A percentile compares a stretch with the other conserved stretches of the same genome.
Evolutionary conservation across 2,888 invertebrate species (phyloP).

Genomic region (Eupithecia centaureata): DNA sequence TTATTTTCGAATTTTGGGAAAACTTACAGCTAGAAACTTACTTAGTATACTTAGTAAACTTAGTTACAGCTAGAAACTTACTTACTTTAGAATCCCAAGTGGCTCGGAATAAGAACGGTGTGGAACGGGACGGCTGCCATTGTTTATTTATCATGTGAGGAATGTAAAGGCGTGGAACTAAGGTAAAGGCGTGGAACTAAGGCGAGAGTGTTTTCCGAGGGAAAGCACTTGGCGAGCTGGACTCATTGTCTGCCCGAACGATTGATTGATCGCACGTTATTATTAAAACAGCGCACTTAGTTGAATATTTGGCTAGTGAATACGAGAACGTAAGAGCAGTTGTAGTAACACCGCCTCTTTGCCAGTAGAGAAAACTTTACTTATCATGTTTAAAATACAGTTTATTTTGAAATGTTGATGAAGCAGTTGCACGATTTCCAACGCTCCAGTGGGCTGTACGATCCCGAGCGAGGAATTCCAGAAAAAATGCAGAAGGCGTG

Average conservation of each 20-base stretch:
- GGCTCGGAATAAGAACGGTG: slow-evolving; percentile 34
- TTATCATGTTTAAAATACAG: not conserved
- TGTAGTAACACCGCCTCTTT: slow-evolving; percentile 26
- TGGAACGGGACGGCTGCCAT: slow-evolving; percentile 41
- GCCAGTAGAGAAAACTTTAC: not conserved
- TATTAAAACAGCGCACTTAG: slow-evolving; percentile 51
- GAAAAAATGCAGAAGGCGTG: slow-evolving; percentile 27
- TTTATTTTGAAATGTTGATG: slow-evolving; percentile 13
- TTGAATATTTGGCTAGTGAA: slow-evolving; percentile 53
- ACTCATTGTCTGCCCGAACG: slow-evolving; percentile 54
- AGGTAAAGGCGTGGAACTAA: slow-evolving; percentile 43
- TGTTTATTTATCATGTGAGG: slow-evolving; percentile 46
- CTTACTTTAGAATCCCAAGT: slow-evolving; percentile 41
- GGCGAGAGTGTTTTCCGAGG: slow-evolving; percentile 49
- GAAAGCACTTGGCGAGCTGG: slow-evolving; percentile 61
- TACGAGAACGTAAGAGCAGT: slow-evolving; percentile 29
- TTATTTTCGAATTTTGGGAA: too few relatives aligned
- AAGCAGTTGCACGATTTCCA: slow-evolving; percentile 7
- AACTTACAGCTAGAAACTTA: too few relatives aligned
- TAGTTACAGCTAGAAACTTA: too few relatives aligned
- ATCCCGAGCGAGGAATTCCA: slow-evolving; percentile 10
- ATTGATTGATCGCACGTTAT: slow-evolving; percentile 67
- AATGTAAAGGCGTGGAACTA: slow-evolving; percentile 46
- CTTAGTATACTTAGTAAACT: too few relatives aligned
- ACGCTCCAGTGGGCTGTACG: slow-evolving; percentile 26